Percentiles rank a stretch among this genome's conserved stretches.
These are phyloP conservation scores for Ammodramus savannarum DNA, from an alignment of 2,113 vertebrate genomes.

Conservation along the genomic window DNA sequence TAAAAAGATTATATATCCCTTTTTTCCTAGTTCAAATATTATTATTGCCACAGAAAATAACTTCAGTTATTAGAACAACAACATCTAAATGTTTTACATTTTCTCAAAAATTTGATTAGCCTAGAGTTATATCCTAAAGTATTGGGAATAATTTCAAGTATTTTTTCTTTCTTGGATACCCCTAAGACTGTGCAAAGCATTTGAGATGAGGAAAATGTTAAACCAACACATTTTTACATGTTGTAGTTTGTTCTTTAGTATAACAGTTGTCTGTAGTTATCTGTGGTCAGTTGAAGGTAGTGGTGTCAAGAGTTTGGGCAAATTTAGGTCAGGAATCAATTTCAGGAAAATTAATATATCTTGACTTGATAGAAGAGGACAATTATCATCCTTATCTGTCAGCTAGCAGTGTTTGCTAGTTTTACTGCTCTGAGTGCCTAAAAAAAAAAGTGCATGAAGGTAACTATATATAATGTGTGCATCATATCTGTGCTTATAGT, in stretches of 20 bases:
- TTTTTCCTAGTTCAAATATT: not conserved
- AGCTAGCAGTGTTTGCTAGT: not conserved
- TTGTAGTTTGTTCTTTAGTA: not conserved
- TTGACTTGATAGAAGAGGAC: not conserved
- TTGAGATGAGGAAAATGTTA: not conserved
- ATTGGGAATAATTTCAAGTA: not conserved
- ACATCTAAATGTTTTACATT: not conserved
- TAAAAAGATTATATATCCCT: not conserved
- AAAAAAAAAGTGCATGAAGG: not conserved
- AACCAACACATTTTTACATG: not conserved
- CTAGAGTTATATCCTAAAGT: not conserved
- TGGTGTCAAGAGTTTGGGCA: not conserved
- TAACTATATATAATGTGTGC: not conserved
- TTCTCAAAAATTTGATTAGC: not conserved
- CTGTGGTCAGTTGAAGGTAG: not conserved
- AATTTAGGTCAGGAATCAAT: not conserved
- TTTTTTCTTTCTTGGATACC: not conserved
- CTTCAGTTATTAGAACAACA: not conserved
- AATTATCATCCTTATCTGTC: not conserved
- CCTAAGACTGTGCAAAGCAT: not conserved
- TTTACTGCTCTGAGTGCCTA: not conserved
- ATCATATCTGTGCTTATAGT: fast-evolving
- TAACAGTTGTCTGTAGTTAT: not conserved
- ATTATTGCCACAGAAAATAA: not conserved
- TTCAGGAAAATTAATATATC: not conserved